Conservation (phyloP, 2,888 invertebrate species). For the Pemphredon lugubris region DNA sequence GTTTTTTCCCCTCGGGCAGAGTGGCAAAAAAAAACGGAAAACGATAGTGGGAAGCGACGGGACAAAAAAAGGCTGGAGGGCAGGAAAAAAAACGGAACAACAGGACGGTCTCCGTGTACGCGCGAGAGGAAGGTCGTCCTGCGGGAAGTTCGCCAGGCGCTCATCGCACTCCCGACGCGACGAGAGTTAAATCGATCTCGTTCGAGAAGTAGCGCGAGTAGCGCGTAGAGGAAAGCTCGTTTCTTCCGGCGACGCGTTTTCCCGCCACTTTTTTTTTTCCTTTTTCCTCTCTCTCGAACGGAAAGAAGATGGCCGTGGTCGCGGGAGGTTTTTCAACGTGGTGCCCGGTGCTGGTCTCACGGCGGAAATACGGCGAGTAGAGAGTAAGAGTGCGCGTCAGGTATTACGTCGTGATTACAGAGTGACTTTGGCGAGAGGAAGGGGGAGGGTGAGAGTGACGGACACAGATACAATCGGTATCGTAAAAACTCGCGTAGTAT, state of each 20-base stretch:
- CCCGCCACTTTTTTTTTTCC: conserved; percentile 48
- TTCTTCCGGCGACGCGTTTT: conserved; percentile 32
- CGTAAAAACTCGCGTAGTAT: conserved; percentile 16
- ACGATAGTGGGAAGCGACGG: conserved; percentile 5
- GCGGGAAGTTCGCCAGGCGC: too few species aligned
- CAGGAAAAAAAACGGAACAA: conserved; percentile 5
- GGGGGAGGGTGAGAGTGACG: too few species aligned
- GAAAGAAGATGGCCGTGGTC: conserved; percentile 51
- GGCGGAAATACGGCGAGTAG: background rate
- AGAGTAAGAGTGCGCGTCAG: background rate
- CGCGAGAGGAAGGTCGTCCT: too few species aligned
- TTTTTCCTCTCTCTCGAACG: conserved; percentile 27
- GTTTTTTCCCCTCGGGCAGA: conserved; percentile 47
- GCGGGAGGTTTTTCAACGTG: conserved; percentile 24
- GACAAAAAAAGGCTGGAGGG: conserved; percentile 1
- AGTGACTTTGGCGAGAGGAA: too few species aligned
- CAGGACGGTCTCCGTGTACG: too few species aligned
- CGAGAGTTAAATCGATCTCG: too few species aligned
- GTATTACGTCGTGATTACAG: background rate
- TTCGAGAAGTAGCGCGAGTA: too few species aligned
- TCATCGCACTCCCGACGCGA: too few species aligned
- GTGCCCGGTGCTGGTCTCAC: conserved; percentile 17
- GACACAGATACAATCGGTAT: too few species aligned
- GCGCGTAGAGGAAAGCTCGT: too few species aligned
- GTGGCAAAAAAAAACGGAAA: conserved; percentile 18